Evolutionary conservation across 2,797 vertebrate species (phyloP), one percentile per base, ranked within the genome.

Genomic region (Numenius phaeopus): DNA sequence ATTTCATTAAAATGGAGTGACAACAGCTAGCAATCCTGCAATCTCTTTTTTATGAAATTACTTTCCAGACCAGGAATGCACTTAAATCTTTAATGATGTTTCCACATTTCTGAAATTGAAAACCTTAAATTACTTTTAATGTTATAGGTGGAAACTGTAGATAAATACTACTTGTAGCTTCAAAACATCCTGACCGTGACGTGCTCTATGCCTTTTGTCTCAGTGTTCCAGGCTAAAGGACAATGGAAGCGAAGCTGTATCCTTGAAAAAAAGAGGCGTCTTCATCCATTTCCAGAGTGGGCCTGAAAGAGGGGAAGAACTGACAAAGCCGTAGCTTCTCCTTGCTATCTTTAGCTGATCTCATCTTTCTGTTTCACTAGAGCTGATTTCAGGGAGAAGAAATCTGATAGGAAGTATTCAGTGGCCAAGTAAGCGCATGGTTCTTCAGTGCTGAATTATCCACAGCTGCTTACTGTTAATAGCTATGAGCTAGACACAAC

Each of bases 321-420:
- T 40, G 54, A 55, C 32, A 64, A 10, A 24, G 57, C 72, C 10
- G 4, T 7, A 44, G 69, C 66, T 90, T 90, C 70, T 95, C 34
- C 70, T 39, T 49, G 14, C 58, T 95, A 3, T 86, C 76, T 83
- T 81, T 30, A 70, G 54, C 76, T 72, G 64, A 94, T 94, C 89
- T 95, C 61, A 5, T 81, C 81, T 87, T 73, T 83, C 69, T 1
- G 59, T 87, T 94, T 89, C 72, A 61, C 76, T 44, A 23, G 39
- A 87, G 87, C 72, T 91, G 89, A 97, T 94, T 90, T 96, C 30
- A 2, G 61, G 57, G 55, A 94, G 54, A 10, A 88, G 94, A 94
- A 97, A 97, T 88, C 61, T 40, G 87, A 94, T 94, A 90, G 80
- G 34, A n/a, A 95, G 65, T 77, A 87, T 93, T 95, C 76, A 81